Evolutionary conservation across 1,140 invertebrate genomes (phyloP), one percentile per base, ranked within the genome.

Genomic region (Monochamus saltuarius): DNA sequence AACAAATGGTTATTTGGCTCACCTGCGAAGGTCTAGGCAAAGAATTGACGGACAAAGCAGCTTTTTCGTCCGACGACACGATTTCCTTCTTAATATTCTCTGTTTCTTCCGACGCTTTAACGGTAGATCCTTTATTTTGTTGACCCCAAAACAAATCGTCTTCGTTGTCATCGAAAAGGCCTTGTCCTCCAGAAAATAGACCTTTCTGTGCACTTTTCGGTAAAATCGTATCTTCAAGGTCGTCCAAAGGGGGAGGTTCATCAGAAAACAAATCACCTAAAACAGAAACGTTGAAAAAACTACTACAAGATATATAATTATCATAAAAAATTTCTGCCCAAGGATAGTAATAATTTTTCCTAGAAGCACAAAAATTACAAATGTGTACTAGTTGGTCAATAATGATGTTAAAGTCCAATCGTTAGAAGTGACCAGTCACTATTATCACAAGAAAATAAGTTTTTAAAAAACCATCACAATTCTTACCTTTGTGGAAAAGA

Each of bases 201-300:
- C 76, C 75, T 13, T 69, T 69, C 10, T 75, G 38, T 60, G 36
- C 61, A 39, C 50, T 68, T 73, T 50, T 69, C 61, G 46, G 70
- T 43, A 54, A 68, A 9, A 72, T 71, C 47, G 70, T 66, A 11
- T 75, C 66, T 17, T 70, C 72, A 2, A 65, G 39, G 10, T 75
- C 65, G 39, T 79, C 77, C 7, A 82, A 55, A 0, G 81, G 80
- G 1, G 81, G 81, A 0, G 81, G 81, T 65, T 82, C 79, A 62
- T 81, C 77, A 1, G 73, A 74, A 70, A 82, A 83, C 62, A 82
- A 69, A 56, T 74, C 76, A 16, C 76, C 80, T 63, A 34, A 57
- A 56, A 29, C 2, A 29, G 22, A 29, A 29, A 29, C 6, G 22
- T 29, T 29, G 6, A 6, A 6, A 29, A 6, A 29, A 29, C 2